Conservation (phyloP, 2,797 vertebrate species). For the Enteromius afrohamiltoni region DNA sequence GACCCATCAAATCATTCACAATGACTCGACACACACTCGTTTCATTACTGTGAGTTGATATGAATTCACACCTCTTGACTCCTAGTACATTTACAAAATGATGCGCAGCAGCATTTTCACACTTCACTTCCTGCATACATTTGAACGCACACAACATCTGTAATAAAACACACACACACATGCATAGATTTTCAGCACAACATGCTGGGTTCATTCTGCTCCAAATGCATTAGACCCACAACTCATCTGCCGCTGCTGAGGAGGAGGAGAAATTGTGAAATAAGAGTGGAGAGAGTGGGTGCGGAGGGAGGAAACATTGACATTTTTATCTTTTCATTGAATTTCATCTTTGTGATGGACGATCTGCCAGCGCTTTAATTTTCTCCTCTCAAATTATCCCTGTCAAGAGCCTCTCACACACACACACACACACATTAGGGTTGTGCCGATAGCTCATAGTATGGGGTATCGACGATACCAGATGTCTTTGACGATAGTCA, state of each 20-base stretch:
- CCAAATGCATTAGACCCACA: slow-evolving; percentile 43
- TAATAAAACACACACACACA: slow-evolving; percentile 9
- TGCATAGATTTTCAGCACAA: slow-evolving; percentile 15
- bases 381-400: slow-evolving; percentile 86
- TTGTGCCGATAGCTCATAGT: no score
- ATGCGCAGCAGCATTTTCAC: slow-evolving; percentile 28
- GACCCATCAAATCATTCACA: slow-evolving; percentile 24
- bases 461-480: no score
- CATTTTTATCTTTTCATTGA: slow-evolving; percentile 86
- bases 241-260: slow-evolving; percentile 43
- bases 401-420: slow-evolving; percentile 48
- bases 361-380: slow-evolving; percentile 85
- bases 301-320: slow-evolving; percentile 69
- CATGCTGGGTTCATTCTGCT: slow-evolving; percentile 26
- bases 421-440: neutral
- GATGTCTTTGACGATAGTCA: no score
- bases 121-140: slow-evolving; percentile 39
- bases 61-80: slow-evolving; percentile 34
- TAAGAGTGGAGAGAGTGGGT: slow-evolving; percentile 18
- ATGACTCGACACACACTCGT: neutral
- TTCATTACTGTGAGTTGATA: slow-evolving; percentile 15
- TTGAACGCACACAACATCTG: slow-evolving; percentile 25
- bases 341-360: slow-evolving; percentile 84
- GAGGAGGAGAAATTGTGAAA: slow-evolving; percentile 47
- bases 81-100: slow-evolving; percentile 22